phyloP scores from a whole-genome alignment of 2,797 vertebrate species.

The Alosa sapidissima region DNA sequence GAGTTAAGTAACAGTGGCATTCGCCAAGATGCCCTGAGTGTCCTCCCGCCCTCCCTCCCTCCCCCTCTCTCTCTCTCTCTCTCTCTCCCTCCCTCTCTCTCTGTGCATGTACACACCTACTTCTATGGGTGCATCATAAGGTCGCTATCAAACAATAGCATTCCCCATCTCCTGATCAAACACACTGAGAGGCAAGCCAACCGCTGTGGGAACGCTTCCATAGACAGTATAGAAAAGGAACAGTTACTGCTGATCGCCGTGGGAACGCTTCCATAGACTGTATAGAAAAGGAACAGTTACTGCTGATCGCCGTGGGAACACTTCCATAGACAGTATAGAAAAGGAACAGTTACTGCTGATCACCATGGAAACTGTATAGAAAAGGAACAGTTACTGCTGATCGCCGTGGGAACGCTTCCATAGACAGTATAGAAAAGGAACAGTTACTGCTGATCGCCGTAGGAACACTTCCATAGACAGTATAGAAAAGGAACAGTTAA shows the following conservation, averaged over 20 bases:
- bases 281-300: background rate
- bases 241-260: background rate
- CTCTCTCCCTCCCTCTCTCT: background rate
- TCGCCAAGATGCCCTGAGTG: no score
- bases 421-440: no score
- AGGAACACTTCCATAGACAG: background rate
- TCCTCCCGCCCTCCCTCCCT: no score
- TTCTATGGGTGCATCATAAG: background rate
- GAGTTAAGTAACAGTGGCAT: background rate
- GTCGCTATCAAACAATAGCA: background rate
- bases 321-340: no score
- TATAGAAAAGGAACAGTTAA: background rate
- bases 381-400: background rate
- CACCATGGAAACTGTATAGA: background rate
- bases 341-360: background rate
- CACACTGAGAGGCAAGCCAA: constrained; percentile 30
- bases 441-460: constrained; percentile 11
- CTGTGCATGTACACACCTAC: background rate
- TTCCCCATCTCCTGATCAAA: background rate
- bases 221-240: no score
- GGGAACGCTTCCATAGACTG: background rate
- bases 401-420: background rate
- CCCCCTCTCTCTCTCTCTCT: no score
- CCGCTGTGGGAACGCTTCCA: background rate
- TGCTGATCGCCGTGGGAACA: background rate